Evolutionary conservation across 2,888 invertebrate species (phyloP).

Genomic region (Bursaphelenchus okinawaensis): DNA sequence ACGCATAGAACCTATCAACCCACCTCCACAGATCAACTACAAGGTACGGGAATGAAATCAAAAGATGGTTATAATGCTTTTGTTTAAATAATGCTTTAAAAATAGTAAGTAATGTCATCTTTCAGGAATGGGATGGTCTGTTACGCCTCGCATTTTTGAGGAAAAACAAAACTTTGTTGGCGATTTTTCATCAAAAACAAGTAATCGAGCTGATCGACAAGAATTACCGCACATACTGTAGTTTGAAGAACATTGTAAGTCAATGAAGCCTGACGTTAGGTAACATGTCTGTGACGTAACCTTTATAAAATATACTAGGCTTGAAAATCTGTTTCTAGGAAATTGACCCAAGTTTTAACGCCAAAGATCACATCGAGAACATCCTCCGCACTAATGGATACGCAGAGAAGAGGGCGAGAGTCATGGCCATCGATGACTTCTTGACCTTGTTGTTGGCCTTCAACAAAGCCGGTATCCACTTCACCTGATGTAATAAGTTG

Average conservation of each 20-base stretch:
- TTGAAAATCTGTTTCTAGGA: constrained; percentile 64
- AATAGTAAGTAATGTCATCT: constrained; percentile 10
- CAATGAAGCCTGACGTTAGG: too few relatives aligned
- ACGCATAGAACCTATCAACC: constrained; percentile 90
- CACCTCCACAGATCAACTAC: constrained; percentile 89
- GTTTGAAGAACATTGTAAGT: constrained; percentile 73
- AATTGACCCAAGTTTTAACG: constrained; percentile 72
- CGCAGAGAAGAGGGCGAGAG: constrained; percentile 76
- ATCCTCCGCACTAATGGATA: constrained; percentile 69
- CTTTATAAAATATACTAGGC: not conserved
- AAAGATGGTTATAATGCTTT: too few relatives aligned
- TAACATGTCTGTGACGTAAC: not conserved
- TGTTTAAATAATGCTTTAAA: not conserved
- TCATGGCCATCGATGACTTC: constrained; percentile 94
- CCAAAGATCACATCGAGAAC: constrained; percentile 73
- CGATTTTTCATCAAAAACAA: constrained; percentile 73
- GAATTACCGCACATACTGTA: constrained; percentile 83
- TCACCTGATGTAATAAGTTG: constrained; percentile 60
- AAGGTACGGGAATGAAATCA: constrained; percentile 56
- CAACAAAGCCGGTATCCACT: constrained; percentile 87
- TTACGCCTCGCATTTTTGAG: constrained; percentile 87
- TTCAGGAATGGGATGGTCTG: constrained; percentile 92
- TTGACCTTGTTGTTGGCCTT: constrained; percentile 77
- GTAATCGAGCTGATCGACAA: constrained; percentile 79
- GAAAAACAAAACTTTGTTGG: constrained; percentile 90